phyloP scores from a whole-genome alignment of 2,888 invertebrate genomes.

The Dexiosoma caninum region DNA sequence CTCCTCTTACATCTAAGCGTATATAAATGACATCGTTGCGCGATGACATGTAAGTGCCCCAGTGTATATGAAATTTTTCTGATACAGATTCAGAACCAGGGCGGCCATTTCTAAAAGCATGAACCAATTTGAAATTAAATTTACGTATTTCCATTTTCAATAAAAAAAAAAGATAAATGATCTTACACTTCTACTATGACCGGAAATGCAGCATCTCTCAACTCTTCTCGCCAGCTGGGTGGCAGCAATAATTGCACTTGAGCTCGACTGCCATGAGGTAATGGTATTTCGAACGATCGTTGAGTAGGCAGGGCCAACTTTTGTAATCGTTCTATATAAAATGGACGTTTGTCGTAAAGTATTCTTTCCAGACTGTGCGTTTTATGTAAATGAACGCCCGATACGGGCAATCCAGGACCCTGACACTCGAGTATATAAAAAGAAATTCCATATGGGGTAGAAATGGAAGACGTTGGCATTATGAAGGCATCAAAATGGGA shows the following conservation, averaged over 20 bases:
- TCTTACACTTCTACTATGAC: constrained; percentile 92
- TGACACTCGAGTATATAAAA: constrained; percentile 91
- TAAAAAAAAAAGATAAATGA: neutral
- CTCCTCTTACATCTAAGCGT: constrained; percentile 93
- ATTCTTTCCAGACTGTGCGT: constrained; percentile 87
- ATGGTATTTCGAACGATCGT: constrained; percentile 89
- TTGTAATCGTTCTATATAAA: constrained; percentile 82
- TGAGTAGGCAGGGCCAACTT: constrained; percentile 90
- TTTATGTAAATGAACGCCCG: constrained; percentile 85
- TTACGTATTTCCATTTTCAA: neutral
- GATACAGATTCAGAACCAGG: constrained; percentile 95
- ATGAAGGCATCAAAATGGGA: constrained; percentile 90
- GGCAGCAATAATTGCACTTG: constrained; percentile 92
- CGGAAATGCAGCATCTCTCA: constrained; percentile 91
- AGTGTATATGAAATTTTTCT: constrained; percentile 90
- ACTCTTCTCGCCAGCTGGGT: constrained; percentile 91
- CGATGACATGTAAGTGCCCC: constrained; percentile 95
- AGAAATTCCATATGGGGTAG: constrained; percentile 75
- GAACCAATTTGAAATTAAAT: neutral
- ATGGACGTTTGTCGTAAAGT: constrained; percentile 86
- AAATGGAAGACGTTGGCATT: constrained; percentile 79
- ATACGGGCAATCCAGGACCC: constrained; percentile 93
- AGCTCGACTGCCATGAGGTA: constrained; percentile 91
- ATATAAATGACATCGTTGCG: constrained; percentile 94
- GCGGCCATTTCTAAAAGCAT: constrained; percentile 86